phyloP scores from a whole-genome alignment of 2,797 vertebrate genomes.

The Liparis tanakae region DNA sequence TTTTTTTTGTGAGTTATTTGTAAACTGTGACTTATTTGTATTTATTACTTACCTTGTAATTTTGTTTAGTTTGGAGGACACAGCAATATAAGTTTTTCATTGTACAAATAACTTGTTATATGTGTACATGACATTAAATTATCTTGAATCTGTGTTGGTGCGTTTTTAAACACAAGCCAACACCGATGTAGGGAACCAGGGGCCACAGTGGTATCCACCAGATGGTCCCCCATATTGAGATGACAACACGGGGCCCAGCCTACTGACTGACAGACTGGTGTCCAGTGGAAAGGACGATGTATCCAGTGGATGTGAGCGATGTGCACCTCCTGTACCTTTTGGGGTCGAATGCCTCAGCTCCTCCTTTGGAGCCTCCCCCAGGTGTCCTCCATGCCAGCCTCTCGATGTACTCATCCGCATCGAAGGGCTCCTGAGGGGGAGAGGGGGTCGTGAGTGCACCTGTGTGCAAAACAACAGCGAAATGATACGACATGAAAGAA shows the following conservation, averaged over 20 bases:
- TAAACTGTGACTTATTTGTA: no score
- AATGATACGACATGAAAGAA: background rate
- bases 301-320: conserved; percentile 10
- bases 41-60: no score
- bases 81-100: no score
- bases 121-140: no score
- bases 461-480: background rate
- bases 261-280: background rate
- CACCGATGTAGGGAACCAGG: background rate
- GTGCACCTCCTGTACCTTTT: conserved; percentile 87
- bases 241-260: background rate
- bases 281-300: background rate
- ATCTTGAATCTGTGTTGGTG: no score
- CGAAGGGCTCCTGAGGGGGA: conserved; percentile 92
- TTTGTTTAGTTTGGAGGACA: no score
- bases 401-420: conserved; percentile 99
- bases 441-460: background rate
- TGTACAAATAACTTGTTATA: no score
- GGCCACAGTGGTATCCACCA: background rate
- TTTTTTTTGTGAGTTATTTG: no score
- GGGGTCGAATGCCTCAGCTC: conserved; percentile 95
- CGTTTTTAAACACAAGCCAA: background rate
- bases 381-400: conserved; percentile 98
- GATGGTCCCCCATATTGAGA: background rate
- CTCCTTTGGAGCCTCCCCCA: conserved; percentile 97